phyloP scores from a whole-genome alignment of 2,888 invertebrate genomes.

The Rutpela maculata region DNA sequence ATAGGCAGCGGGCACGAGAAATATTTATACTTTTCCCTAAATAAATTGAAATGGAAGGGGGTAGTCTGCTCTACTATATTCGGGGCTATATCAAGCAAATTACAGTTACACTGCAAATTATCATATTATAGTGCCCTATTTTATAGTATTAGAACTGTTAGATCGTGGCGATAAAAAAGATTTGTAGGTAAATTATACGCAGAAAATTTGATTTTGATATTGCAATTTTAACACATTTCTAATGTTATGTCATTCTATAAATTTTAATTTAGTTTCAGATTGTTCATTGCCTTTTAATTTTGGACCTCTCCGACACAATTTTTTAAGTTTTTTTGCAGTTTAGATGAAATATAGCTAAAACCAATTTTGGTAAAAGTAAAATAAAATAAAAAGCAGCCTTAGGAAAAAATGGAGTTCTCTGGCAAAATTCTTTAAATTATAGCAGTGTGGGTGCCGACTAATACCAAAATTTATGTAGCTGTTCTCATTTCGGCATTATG shows the following conservation, averaged over 20 bases:
- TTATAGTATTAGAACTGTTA: no score
- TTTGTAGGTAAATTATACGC: no score
- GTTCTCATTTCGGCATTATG: slow-evolving; percentile 51
- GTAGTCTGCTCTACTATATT: no score
- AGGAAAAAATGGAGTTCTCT: slow-evolving; percentile 45
- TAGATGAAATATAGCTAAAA: neutral
- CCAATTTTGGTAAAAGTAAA: slow-evolving; percentile 36
- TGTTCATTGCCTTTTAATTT: slow-evolving; percentile 1
- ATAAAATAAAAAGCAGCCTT: slow-evolving; percentile 51
- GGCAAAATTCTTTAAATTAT: slow-evolving; percentile 8
- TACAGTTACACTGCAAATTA: no score
- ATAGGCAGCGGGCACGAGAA: no score
- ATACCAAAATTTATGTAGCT: slow-evolving; percentile 42
- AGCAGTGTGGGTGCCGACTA: slow-evolving; percentile 17
- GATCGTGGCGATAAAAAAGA: no score
- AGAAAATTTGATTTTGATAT: no score
- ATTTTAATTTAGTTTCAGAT: neutral
- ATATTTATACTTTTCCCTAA: no score
- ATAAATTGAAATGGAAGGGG: no score
- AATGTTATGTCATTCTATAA: neutral
- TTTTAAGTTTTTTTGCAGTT: neutral
- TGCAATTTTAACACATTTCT: no score
- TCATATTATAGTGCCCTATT: no score
- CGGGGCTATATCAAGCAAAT: no score
- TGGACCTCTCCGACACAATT: slow-evolving; percentile 45